phyloP scores from a whole-genome alignment of 2,888 invertebrate species.

The Chrysolina haemoptera region DNA sequence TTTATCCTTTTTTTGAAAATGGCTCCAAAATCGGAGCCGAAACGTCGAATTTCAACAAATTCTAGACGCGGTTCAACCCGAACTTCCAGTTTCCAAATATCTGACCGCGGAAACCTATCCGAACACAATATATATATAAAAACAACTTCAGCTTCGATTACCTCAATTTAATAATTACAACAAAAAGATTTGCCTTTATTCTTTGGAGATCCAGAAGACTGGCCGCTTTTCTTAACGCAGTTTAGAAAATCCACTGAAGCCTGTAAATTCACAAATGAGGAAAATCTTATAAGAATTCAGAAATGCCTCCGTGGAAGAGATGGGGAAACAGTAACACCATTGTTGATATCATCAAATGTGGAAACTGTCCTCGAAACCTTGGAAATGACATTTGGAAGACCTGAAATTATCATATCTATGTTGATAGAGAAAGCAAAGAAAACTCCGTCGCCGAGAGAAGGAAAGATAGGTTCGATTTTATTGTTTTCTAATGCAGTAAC shows the following conservation, averaged over 20 bases:
- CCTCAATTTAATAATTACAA: too few species aligned
- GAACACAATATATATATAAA: too few species aligned
- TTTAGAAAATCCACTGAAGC: background rate
- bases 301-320: background rate
- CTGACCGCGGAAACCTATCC: too few species aligned
- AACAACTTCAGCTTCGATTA: too few species aligned
- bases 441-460: background rate
- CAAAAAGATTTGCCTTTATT: constrained; percentile 4
- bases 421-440: constrained; percentile 3
- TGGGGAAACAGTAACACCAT: background rate
- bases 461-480: too few species aligned
- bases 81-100: too few species aligned
- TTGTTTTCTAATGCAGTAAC: too few species aligned
- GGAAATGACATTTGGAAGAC: constrained; percentile 8
- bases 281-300: constrained; percentile 7
- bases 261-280: constrained; percentile 13
- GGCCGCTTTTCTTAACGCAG: background rate
- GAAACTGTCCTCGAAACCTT: background rate
- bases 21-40: too few species aligned
- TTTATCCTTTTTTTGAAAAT: too few species aligned
- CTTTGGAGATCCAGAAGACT: constrained; percentile 14
- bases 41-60: too few species aligned
- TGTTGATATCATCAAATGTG: constrained; percentile 2
- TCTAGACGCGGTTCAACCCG: too few species aligned
- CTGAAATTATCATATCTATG: constrained; percentile 6